Percentiles rank a stretch among this genome's conserved stretches.
Evolutionary conservation across 2,888 invertebrate genomes (phyloP).

Genomic region (Protophormia terraenovae): DNA sequence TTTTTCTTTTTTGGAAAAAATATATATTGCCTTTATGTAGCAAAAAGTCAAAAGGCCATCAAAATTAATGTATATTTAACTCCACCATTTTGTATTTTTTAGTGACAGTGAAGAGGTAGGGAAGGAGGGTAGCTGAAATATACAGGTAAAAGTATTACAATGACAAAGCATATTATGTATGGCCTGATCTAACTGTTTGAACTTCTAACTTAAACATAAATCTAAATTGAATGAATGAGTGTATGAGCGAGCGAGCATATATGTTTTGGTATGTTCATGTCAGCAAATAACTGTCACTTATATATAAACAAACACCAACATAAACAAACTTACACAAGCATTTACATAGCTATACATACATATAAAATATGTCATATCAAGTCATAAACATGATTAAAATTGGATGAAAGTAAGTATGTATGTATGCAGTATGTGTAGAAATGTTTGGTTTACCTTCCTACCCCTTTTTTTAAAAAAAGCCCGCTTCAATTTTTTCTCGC

Average conservation of each 20-base stretch:
- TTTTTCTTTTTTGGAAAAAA: background rate
- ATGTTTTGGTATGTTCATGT: slow-evolving; percentile 26
- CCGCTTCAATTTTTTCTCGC: background rate
- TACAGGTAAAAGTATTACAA: slow-evolving; percentile 30
- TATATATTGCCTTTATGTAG: background rate
- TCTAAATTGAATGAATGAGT: background rate
- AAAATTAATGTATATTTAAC: slow-evolving; percentile 50
- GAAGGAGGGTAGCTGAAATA: background rate
- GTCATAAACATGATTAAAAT: slow-evolving; percentile 66
- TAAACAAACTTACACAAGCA: background rate
- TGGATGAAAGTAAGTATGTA: background rate
- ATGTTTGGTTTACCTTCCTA: background rate
- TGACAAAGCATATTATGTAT: slow-evolving; percentile 40
- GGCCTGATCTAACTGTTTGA: slow-evolving; percentile 42
- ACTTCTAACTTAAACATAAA: slow-evolving; percentile 25
- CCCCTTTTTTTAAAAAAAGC: background rate
- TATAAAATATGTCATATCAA: slow-evolving; percentile 58
- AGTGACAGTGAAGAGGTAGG: background rate
- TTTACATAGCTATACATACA: background rate
- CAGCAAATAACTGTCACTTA: slow-evolving; percentile 51
- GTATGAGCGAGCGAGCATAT: background rate
- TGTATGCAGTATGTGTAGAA: background rate
- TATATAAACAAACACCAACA: slow-evolving; percentile 15
- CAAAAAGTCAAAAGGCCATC: slow-evolving; percentile 58
- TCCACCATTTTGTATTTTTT: slow-evolving; percentile 17